phyloP scores from a whole-genome alignment of 2,797 vertebrate species.

The Spinibarbus caldwelli region DNA sequence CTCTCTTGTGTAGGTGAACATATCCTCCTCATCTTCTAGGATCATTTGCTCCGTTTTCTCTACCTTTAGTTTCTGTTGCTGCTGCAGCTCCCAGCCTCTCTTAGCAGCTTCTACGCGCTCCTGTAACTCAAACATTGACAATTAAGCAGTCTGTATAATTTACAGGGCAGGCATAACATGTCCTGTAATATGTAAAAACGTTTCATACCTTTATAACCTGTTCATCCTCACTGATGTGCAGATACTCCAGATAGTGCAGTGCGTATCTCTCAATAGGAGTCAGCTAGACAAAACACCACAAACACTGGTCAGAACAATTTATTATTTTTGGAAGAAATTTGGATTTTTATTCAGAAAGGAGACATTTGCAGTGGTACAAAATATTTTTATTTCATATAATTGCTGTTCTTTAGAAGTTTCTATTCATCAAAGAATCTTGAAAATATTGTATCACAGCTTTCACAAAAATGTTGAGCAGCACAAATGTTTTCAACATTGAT shows the following conservation, averaged over 20 bases:
- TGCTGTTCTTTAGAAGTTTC: not conserved
- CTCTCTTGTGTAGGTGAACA: constrained; percentile 92
- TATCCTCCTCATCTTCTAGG: constrained; percentile 86
- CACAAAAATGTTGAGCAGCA: not conserved
- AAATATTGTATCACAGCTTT: not conserved
- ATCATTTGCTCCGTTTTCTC: constrained; percentile 80
- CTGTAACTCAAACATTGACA: constrained; percentile 61
- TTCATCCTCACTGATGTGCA: constrained; percentile 83
- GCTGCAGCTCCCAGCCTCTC: constrained; percentile 85
- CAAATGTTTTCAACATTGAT: not conserved
- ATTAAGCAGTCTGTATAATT: not conserved
- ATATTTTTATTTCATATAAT: not conserved
- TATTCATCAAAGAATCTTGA: not conserved
- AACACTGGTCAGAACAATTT: not conserved
- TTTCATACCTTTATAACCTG: constrained; percentile 79
- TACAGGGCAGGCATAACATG: too few relatives aligned
- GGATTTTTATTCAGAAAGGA: not conserved
- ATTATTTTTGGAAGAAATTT: too few relatives aligned
- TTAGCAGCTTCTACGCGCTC: constrained; percentile 81
- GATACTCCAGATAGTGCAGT: constrained; percentile 90
- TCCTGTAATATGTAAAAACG: not conserved
- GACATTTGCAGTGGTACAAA: not conserved
- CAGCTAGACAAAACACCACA: constrained; percentile 75
- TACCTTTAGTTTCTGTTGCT: constrained; percentile 82
- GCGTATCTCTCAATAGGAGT: constrained; percentile 94